A percentile compares a stretch with the other conserved stretches of the same genome.
These are phyloP conservation scores for Drosophila oshimai DNA, from an alignment of 1,140 invertebrate genomes.

Conservation along the genomic window DNA sequence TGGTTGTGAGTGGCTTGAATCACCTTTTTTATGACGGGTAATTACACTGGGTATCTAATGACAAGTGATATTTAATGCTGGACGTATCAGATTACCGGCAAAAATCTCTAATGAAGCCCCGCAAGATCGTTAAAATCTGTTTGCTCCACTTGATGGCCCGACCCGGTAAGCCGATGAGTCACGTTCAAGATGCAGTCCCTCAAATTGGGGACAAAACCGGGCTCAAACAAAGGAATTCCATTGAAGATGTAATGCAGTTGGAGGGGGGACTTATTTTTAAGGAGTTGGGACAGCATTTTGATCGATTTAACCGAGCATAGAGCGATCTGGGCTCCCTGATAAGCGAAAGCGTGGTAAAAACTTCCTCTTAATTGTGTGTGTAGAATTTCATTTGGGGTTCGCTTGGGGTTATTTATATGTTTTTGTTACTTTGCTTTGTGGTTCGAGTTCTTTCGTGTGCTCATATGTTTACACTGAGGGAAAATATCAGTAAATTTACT, in stretches of 20 bases:
- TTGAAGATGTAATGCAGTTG: slow-evolving; percentile 63
- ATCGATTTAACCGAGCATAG: slow-evolving; percentile 55
- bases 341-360: slow-evolving; percentile 70
- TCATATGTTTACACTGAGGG: neutral
- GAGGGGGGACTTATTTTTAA: neutral
- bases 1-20: slow-evolving; percentile 34
- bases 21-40: slow-evolving; percentile 39
- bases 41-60: slow-evolving; percentile 61
- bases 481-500: neutral
- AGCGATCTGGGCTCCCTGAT: slow-evolving; percentile 52
- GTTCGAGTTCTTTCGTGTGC: neutral
- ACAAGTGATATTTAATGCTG: slow-evolving; percentile 48
- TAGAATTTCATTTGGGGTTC: slow-evolving; percentile 37
- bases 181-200: slow-evolving; percentile 16
- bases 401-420: slow-evolving; percentile 15
- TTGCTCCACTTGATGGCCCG: slow-evolving; percentile 30
- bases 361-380: slow-evolving; percentile 56
- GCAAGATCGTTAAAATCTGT: slow-evolving; percentile 38
- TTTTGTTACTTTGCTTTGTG: neutral
- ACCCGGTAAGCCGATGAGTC: slow-evolving; percentile 52
- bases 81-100: slow-evolving; percentile 54
- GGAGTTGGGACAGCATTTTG: slow-evolving; percentile 25
- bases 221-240: slow-evolving; percentile 70
- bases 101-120: slow-evolving; percentile 65
- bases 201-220: slow-evolving; percentile 21